These are phyloP conservation scores for Sterna hirundo DNA, from an alignment of 2,113 vertebrate genomes.

Conservation along the genomic window DNA sequence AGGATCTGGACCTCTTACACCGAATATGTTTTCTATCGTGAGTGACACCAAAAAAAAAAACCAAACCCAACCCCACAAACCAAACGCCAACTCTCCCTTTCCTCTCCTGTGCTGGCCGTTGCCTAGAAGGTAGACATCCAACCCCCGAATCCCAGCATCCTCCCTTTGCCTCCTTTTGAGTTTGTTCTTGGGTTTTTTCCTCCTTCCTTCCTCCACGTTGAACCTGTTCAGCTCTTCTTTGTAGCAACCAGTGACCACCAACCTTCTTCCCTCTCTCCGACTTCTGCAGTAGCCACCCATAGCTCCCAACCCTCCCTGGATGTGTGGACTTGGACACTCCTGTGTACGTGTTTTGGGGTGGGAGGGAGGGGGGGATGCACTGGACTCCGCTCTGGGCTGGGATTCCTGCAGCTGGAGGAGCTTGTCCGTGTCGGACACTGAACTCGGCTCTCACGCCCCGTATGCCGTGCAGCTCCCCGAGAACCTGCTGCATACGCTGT, in stretches of 20 bases:
- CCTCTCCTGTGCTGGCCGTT: not conserved
- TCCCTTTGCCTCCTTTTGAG: not conserved
- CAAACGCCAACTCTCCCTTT: not conserved
- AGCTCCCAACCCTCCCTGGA: constrained; percentile 33
- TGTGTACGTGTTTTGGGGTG: not conserved
- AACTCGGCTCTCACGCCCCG: not conserved
- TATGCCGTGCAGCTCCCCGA: fast-evolving
- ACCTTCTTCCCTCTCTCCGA: constrained; percentile 21
- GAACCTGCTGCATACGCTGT: not conserved
- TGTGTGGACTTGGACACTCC: not conserved
- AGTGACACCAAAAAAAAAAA: constrained; percentile 76
- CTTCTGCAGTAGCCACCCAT: not conserved
- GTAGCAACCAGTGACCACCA: not conserved
- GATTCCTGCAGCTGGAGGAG: not conserved
- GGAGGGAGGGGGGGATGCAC: not conserved
- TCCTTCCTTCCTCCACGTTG: not conserved
- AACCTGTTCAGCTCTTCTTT: constrained; percentile 11
- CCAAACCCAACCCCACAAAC: not conserved
- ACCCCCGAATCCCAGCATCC: not conserved
- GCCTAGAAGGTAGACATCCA: constrained; percentile 48
- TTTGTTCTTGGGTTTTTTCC: not conserved
- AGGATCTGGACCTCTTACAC: constrained; percentile 99
- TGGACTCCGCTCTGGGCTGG: not conserved
- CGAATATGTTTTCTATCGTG: constrained; percentile 98
- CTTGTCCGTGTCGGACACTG: not conserved